A percentile compares a stretch with the other conserved stretches of the same genome.
These are phyloP conservation scores for Adelognathus sp. DNA, from an alignment of 2,888 invertebrate genomes.

Conservation along the genomic window DNA sequence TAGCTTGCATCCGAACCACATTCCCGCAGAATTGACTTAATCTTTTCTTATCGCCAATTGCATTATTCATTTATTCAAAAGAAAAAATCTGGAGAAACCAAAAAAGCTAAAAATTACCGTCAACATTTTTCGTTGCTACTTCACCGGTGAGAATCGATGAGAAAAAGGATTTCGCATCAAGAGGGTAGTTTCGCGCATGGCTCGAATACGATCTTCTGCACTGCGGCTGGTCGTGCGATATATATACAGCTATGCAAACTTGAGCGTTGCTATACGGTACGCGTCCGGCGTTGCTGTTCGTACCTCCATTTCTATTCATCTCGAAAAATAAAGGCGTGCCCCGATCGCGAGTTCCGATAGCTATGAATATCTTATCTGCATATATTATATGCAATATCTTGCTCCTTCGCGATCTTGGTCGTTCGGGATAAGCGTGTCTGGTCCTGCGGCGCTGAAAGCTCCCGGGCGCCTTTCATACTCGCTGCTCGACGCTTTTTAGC, in stretches of 20 bases:
- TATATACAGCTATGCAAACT: constrained; percentile 13
- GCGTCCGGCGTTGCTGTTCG: constrained; percentile 26
- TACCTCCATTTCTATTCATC: constrained; percentile 75
- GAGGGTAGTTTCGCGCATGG: neutral
- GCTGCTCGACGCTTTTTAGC: neutral
- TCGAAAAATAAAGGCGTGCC: constrained; percentile 74
- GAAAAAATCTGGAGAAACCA: too few relatives aligned
- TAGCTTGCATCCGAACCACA: too few relatives aligned
- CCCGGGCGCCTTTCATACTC: neutral
- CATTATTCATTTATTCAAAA: too few relatives aligned
- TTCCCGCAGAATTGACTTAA: too few relatives aligned
- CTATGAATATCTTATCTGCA: constrained; percentile 77
- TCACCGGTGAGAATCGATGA: too few relatives aligned
- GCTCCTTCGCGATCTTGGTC: constrained; percentile 33
- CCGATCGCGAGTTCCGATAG: constrained; percentile 75
- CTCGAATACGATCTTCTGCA: neutral
- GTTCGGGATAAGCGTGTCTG: neutral
- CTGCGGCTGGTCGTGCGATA: neutral
- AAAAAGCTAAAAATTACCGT: too few relatives aligned
- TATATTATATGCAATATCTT: too few relatives aligned
- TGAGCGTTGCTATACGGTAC: neutral
- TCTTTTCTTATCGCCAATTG: too few relatives aligned
- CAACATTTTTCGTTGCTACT: too few relatives aligned
- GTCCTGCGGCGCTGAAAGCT: neutral
- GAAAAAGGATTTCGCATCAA: neutral